Evolutionary conservation across 2,113 vertebrate genomes (phyloP), one percentile per base, ranked within the genome.

Genomic region (Ceuthmochares aereus): DNA sequence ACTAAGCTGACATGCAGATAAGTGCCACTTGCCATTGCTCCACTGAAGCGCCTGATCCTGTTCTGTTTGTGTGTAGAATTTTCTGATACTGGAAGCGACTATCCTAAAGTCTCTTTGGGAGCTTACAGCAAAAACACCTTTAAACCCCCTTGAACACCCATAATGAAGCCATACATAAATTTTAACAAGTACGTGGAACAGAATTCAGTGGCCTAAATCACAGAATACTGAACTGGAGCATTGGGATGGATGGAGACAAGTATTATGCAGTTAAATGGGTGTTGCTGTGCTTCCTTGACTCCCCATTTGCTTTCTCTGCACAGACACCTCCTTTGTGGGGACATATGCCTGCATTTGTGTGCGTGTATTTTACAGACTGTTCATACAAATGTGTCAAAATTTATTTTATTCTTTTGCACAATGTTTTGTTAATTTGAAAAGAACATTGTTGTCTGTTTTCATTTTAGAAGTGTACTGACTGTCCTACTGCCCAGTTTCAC

Each of bases 11-110:
- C 90, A 88, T 88, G 80, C 93, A 89, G 96, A 93, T 94, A 98
- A 97, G 95, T 97, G 98, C 96, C 97, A 70, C 91, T 96, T 75
- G 51, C 96, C 96, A 62, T 82, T 88, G 83, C 95, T 96, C 8
- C 60, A 34, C 77, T 15, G 59, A 96, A 95, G 54, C 34, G 17
- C 49, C 11, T 52, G 88, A 67, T 89, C 73, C 78, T 91, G 79
- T 73, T 40, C 40, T 84, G 66, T 85, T 74, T 84, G 60, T 58
- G 14, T 62, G 79, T 34, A 52, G 59, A 87, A 86, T 83, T 84
- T 78, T 73, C 86, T 95, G 66, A 77, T 59, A 34, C 37, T 12
- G 51, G 84, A 81, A 64, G 59, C 77, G 45, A 23, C 94, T 63
- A 34, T 59, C 77, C 32, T 58, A 52, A 87, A 60, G 63, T 49